Evolutionary conservation across 2,888 invertebrate genomes (phyloP).

Genomic region (Horisme vitalbata): DNA sequence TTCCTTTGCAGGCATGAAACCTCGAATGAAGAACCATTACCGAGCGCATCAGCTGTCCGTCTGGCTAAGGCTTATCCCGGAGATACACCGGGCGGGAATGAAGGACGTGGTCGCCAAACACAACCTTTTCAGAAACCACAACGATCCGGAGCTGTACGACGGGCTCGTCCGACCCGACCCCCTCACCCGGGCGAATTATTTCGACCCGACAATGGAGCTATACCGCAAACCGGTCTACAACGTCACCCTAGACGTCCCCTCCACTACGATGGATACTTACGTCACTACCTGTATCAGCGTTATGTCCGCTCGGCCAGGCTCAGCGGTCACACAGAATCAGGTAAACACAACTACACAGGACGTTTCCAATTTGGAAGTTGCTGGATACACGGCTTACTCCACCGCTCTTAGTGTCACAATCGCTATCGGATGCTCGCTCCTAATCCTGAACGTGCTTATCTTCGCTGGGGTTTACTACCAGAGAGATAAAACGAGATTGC

Average conservation of each 20-base stretch:
- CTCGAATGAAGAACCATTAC: constrained; percentile 96
- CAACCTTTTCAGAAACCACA: constrained; percentile 95
- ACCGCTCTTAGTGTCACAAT: constrained; percentile 90
- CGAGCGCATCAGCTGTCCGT: constrained; percentile 98
- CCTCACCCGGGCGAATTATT: constrained; percentile 85
- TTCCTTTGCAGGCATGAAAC: constrained; percentile 91
- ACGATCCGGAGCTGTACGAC: constrained; percentile 94
- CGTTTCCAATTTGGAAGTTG: constrained; percentile 90
- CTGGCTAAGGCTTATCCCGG: constrained; percentile 96
- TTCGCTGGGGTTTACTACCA: constrained; percentile 94
- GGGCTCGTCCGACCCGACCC: constrained; percentile 94
- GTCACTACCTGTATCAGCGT: constrained; percentile 88
- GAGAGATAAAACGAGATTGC: constrained; percentile 88
- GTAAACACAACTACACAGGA: constrained; percentile 88
- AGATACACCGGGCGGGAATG: constrained; percentile 94
- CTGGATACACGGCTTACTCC: constrained; percentile 89
- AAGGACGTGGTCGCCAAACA: constrained; percentile 94
- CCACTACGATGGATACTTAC: constrained; percentile 84
- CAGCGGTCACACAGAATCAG: constrained; percentile 69
- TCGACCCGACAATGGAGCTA: constrained; percentile 84
- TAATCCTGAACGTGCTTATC: constrained; percentile 91
- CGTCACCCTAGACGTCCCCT: constrained; percentile 76
- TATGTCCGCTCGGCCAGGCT: constrained; percentile 85
- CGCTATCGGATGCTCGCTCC: constrained; percentile 90
- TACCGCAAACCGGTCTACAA: constrained; percentile 84